These are phyloP conservation scores for Harpagoxenus sublaevis DNA, from an alignment of 2,888 invertebrate species.

Conservation along the genomic window DNA sequence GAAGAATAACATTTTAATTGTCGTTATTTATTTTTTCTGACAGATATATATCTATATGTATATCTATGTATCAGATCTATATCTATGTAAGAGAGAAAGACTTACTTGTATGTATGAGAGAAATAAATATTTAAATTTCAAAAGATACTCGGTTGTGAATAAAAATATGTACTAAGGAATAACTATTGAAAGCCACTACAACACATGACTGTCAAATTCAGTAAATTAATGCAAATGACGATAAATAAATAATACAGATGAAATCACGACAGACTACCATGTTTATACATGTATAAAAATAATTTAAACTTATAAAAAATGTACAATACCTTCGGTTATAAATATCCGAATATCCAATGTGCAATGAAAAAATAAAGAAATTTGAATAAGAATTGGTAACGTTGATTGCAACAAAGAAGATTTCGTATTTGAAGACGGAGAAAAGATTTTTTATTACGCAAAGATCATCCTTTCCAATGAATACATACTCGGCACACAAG, in stretches of 20 bases:
- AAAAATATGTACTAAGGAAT: background rate
- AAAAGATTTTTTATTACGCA: background rate
- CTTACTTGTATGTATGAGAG: no score
- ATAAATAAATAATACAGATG: background rate
- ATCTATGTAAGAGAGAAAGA: background rate
- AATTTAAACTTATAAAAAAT: background rate
- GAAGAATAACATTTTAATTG: background rate
- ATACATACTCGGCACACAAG: rapidly evolving
- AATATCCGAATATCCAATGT: background rate
- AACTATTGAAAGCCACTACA: background rate
- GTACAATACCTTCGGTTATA: background rate
- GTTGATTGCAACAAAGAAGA: background rate
- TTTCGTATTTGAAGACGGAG: background rate
- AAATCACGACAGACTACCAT: background rate
- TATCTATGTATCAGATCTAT: background rate
- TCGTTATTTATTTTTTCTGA: background rate
- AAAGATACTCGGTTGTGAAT: background rate
- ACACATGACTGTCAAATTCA: background rate
- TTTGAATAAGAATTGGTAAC: background rate
- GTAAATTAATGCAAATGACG: background rate
- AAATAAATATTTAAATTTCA: background rate
- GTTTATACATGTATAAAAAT: background rate
- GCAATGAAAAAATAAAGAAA: background rate
- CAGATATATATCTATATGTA: background rate
- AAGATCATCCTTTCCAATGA: background rate